Evolutionary conservation across 2,797 vertebrate genomes (phyloP).

Genomic region (Lacerta agilis): DNA sequence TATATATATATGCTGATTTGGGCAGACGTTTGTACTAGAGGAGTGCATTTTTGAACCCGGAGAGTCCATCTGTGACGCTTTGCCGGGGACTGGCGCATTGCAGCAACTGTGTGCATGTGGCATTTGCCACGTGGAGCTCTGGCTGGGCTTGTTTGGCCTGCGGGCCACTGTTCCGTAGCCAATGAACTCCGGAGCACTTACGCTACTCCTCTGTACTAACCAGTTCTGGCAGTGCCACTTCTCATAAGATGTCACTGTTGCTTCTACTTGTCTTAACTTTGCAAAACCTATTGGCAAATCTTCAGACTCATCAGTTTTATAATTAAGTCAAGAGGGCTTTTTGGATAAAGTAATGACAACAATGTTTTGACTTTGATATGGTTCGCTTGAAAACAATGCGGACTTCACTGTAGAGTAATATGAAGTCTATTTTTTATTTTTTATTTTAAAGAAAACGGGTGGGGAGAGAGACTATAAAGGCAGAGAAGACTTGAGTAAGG

Average conservation of each 20-base stretch:
- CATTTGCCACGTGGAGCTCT: background rate
- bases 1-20: too few species aligned
- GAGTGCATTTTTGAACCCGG: background rate
- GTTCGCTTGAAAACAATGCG: background rate
- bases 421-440: background rate
- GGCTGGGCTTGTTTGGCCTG: background rate
- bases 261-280: conserved; percentile 19
- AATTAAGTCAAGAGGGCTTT: conserved; percentile 9
- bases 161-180: background rate
- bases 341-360: background rate
- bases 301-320: conserved; percentile 27
- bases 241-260: conserved; percentile 16
- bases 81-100: background rate
- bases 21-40: too few species aligned
- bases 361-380: background rate
- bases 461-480: background rate
- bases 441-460: background rate
- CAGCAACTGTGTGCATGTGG: background rate
- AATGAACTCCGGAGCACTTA: background rate
- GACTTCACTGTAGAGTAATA: background rate
- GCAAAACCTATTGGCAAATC: conserved; percentile 19
- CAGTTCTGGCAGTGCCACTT: conserved; percentile 24
- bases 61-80: background rate
- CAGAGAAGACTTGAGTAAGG: background rate
- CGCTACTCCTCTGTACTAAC: background rate